Conservation (phyloP, 2,797 vertebrate genomes). For the Mormyrus proboscirostris region DNA sequence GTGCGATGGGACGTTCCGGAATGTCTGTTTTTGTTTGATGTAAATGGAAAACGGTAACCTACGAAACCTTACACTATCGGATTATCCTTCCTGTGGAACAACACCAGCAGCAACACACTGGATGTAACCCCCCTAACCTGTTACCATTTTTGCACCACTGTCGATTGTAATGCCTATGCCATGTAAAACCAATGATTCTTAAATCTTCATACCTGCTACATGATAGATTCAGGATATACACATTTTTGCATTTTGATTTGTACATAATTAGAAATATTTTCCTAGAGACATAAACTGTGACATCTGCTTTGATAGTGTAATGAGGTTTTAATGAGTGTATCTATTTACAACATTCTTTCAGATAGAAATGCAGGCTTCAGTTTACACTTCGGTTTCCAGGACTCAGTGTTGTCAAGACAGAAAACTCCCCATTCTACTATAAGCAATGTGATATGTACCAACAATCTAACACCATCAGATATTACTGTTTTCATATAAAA, state of each 20-base stretch:
- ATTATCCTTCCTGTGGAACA: conserved; percentile 5
- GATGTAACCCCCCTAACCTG: conserved; percentile 45
- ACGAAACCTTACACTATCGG: neutral
- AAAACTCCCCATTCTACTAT: neutral
- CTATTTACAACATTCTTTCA: conserved; percentile 1
- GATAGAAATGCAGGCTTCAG: neutral
- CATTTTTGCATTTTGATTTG: neutral
- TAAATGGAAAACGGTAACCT: conserved; percentile 21
- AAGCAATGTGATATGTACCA: neutral
- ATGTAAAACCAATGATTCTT: neutral
- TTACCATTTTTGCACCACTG: conserved; percentile 45
- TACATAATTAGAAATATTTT: neutral
- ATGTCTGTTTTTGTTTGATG: conserved; percentile 24
- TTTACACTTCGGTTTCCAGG: neutral
- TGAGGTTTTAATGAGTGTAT: neutral
- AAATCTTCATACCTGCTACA: neutral
- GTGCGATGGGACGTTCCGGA: neutral
- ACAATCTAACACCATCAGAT: neutral
- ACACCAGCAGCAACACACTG: conserved; percentile 36
- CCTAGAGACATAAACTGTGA: neutral
- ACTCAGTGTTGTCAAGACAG: neutral
- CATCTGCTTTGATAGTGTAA: neutral
- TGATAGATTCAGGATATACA: neutral
- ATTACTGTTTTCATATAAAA: neutral
- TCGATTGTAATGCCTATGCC: conserved; percentile 42